Evolutionary conservation across 1,140 invertebrate species (phyloP).

Genomic region (Belonocnema kinseyi): DNA sequence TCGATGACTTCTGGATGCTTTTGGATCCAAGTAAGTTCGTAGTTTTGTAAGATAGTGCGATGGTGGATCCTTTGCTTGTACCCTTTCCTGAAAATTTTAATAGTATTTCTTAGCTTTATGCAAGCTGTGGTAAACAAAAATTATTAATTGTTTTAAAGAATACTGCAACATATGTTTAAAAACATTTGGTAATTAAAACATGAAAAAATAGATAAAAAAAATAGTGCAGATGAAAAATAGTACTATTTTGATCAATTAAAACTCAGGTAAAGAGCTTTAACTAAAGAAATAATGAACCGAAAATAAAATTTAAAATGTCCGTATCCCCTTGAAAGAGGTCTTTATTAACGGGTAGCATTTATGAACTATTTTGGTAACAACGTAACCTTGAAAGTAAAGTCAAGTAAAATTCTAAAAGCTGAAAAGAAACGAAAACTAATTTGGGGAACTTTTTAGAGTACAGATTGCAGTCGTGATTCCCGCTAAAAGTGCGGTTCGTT

Average conservation of each 20-base stretch:
- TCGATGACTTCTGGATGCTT: slow-evolving; percentile 94
- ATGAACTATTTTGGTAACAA: neutral
- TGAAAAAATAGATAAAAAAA: too few species aligned
- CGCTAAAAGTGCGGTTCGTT: neutral
- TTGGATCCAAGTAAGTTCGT: slow-evolving; percentile 95
- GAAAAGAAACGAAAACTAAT: neutral
- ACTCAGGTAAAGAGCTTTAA: too few species aligned
- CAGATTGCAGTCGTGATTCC: slow-evolving; percentile 1
- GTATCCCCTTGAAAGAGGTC: too few species aligned
- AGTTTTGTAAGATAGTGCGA: slow-evolving; percentile 96
- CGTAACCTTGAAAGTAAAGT: too few species aligned
- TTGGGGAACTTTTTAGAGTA: neutral
- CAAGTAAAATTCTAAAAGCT: neutral
- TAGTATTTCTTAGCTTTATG: neutral
- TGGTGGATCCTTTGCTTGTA: slow-evolving; percentile 97
- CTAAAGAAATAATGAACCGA: too few species aligned
- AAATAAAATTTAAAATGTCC: too few species aligned
- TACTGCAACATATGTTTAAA: too few species aligned
- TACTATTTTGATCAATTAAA: too few species aligned
- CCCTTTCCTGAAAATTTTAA: slow-evolving; percentile 87
- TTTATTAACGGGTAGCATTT: neutral
- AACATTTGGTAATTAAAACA: too few species aligned
- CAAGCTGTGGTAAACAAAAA: neutral
- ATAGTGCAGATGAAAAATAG: too few species aligned
- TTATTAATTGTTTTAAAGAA: neutral